Evolutionary conservation across 1,140 invertebrate genomes (phyloP).

Genomic region (Zaprionus vittiger): DNA sequence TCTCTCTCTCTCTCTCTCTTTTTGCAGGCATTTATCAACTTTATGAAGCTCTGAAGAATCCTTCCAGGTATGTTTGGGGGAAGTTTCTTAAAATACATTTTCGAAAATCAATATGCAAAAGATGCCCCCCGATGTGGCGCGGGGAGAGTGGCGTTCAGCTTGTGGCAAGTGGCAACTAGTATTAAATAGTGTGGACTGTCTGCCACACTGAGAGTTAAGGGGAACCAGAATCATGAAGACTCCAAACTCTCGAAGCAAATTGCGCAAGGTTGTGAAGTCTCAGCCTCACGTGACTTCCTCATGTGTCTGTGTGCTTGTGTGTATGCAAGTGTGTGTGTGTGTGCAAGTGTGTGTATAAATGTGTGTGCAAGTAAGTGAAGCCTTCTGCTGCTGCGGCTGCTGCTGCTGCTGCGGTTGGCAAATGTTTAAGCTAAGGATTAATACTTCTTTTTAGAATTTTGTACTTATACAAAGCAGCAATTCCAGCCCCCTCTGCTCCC

Average conservation of each 20-base stretch:
- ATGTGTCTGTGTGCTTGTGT: neutral
- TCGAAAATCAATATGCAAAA: constrained; percentile 17
- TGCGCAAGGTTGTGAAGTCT: neutral
- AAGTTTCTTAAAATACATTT: neutral
- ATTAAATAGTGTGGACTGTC: constrained; percentile 67
- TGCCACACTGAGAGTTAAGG: neutral
- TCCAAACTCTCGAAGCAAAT: neutral
- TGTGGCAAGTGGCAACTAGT: constrained; percentile 47
- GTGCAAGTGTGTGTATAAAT: no score
- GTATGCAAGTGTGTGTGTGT: no score
- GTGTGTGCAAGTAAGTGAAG: constrained; percentile 20
- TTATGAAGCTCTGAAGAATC: neutral
- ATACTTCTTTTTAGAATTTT: constrained; percentile 79
- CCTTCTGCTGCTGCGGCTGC: constrained; percentile 20
- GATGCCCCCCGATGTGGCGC: neutral
- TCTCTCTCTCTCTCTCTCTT: no score
- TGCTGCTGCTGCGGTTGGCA: constrained; percentile 61
- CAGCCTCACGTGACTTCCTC: constrained; percentile 10
- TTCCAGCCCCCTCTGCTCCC: neutral
- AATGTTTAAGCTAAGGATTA: constrained; percentile 83
- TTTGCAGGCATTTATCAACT: neutral
- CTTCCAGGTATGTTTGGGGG: neutral
- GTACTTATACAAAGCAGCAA: constrained; percentile 57
- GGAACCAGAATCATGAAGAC: neutral
- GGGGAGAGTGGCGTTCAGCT: neutral